Conservation (phyloP, 2,888 invertebrate genomes). For the Rotaria magnacalcarata region DNA sequence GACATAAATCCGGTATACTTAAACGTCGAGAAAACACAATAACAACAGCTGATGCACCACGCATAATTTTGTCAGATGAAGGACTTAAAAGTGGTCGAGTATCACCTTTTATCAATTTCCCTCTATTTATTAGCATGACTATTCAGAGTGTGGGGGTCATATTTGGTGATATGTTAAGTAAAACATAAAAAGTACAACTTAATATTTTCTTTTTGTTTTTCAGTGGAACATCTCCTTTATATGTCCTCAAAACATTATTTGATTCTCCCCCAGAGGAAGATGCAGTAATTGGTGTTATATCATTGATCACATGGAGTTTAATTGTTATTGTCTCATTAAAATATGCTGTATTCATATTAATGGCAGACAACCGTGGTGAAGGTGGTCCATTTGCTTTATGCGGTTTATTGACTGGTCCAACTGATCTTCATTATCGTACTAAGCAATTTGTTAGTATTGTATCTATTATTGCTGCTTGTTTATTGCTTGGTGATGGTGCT, state of each 20-base stretch:
- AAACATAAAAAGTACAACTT: background rate
- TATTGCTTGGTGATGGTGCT: slow-evolving; percentile 16
- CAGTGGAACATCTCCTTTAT: slow-evolving; percentile 21
- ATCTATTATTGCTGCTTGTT: background rate
- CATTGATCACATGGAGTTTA: background rate
- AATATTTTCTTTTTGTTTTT: background rate
- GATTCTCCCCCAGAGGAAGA: background rate
- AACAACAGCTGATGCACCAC: background rate
- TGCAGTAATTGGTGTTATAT: background rate
- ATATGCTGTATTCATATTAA: slow-evolving; percentile 7
- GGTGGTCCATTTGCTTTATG: slow-evolving; percentile 24
- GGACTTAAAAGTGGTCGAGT: background rate
- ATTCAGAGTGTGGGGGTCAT: background rate
- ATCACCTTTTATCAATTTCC: slow-evolving; percentile 15
- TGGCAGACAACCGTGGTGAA: slow-evolving; percentile 36
- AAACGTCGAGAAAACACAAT: slow-evolving; percentile 9
- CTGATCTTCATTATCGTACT: background rate
- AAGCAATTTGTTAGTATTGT: slow-evolving; percentile 12
- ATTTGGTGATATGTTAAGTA: slow-evolving; percentile 28
- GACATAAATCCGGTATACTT: background rate
- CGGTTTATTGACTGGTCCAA: slow-evolving; percentile 10
- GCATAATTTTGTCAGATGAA: background rate
- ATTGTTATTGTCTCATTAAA: slow-evolving; percentile 14
- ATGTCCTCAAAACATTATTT: background rate
- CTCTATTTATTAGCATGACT: background rate